Percentiles rank a stretch among this genome's conserved stretches.
Conservation (phyloP, 2,113 vertebrate genomes). For the Rhagologus leucostigma region DNA sequence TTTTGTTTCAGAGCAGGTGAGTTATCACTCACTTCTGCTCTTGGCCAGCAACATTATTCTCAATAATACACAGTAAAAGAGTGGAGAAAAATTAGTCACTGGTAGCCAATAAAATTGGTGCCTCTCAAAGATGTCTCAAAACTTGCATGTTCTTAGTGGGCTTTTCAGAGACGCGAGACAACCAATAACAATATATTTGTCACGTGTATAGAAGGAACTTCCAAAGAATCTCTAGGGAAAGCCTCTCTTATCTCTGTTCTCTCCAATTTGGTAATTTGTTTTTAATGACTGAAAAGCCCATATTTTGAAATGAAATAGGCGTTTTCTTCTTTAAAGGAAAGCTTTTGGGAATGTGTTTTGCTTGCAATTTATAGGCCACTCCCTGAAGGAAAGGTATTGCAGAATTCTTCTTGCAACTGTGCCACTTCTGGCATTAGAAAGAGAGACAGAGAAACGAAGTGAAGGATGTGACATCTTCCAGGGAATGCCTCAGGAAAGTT, state of each 20-base stretch:
- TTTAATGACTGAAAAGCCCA: background rate
- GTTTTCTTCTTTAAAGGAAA: background rate
- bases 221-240: background rate
- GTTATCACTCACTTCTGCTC: background rate
- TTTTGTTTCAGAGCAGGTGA: background rate
- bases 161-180: background rate
- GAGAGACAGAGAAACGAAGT: background rate
- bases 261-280: background rate
- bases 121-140: background rate
- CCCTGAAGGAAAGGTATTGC: background rate
- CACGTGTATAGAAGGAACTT: background rate
- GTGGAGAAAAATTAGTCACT: background rate
- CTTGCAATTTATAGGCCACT: background rate
- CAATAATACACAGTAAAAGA: background rate
- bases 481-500: background rate
- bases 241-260: background rate
- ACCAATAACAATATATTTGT: background rate
- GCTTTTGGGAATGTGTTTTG: background rate
- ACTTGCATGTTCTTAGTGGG: background rate
- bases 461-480: background rate
- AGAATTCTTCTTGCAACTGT: background rate
- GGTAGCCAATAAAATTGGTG: background rate
- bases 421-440: background rate
- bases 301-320: background rate
- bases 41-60: background rate